A percentile compares a stretch with the other conserved stretches of the same genome.
These are phyloP conservation scores for Alexandromys fortis DNA, from an alignment of 2,113 vertebrate species.

Conservation along the genomic window DNA sequence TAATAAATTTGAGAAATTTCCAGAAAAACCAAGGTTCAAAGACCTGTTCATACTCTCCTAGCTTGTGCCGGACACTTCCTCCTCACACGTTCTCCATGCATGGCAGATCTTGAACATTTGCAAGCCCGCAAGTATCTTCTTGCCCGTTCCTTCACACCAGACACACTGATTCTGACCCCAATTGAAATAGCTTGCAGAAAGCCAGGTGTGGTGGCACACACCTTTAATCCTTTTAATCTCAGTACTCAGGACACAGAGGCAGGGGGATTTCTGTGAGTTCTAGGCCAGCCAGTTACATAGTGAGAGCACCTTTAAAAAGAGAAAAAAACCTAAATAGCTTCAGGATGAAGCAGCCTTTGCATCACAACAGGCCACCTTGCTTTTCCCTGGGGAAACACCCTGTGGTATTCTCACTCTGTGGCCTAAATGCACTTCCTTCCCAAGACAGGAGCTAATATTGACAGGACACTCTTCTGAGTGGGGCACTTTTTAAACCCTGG, in stretches of 20 bases:
- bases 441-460: constrained; percentile 25
- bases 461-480: neutral
- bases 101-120: neutral
- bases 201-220: neutral
- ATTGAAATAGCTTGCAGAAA: constrained; percentile 21
- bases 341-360: neutral
- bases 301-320: neutral
- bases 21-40: constrained; percentile 34
- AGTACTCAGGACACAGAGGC: neutral
- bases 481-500: neutral
- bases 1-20: constrained; percentile 22
- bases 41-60: neutral
- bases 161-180: constrained; percentile 6
- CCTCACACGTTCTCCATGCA: neutral
- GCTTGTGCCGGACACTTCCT: neutral
- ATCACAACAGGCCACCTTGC: neutral
- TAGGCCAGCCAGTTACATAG: neutral
- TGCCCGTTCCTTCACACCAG: neutral
- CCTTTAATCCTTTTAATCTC: neutral
- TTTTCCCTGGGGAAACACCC: neutral
- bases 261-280: neutral
- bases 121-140: neutral
- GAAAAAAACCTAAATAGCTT: neutral
- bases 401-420: constrained; percentile 17
- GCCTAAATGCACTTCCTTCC: constrained; percentile 11